A percentile compares a stretch with the other conserved stretches of the same genome.
Conservation (phyloP, 2,797 vertebrate species). For the Peromyscus melanophrys region DNA sequence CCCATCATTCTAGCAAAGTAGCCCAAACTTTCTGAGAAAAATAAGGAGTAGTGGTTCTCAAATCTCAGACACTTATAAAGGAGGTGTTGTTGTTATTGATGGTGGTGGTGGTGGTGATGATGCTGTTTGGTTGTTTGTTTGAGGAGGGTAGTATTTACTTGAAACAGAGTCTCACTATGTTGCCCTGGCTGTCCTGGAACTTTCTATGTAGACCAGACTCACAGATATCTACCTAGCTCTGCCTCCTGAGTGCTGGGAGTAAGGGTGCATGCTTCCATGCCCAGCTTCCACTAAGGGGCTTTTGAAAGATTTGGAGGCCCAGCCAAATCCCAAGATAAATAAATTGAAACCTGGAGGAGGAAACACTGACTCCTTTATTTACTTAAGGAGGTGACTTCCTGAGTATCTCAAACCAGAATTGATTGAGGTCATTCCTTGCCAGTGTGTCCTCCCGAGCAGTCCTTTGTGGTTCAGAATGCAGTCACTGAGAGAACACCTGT, state of each 20-base stretch:
- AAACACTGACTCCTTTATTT: slow-evolving; percentile 32
- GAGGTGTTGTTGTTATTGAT: background rate
- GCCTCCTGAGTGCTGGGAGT: background rate
- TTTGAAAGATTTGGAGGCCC: background rate
- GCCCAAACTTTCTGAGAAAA: background rate
- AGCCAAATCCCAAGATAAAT: background rate
- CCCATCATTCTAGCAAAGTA: background rate
- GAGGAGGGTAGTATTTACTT: background rate
- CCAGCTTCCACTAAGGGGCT: background rate
- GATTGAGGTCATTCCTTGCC: background rate
- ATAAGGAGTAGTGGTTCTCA: background rate
- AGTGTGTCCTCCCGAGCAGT: background rate
- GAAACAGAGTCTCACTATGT: background rate
- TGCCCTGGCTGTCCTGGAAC: background rate
- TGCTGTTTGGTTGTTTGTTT: background rate
- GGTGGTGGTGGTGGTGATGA: background rate
- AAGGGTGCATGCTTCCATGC: background rate
- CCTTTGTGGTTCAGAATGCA: slow-evolving; percentile 40
- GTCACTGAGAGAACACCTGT: slow-evolving; percentile 8
- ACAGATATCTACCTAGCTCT: background rate
- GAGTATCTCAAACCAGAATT: slow-evolving; percentile 49
- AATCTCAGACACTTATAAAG: too few species aligned
- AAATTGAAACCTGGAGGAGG: background rate
- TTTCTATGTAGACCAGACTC: background rate
- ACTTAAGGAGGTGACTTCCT: slow-evolving; percentile 27